Evolutionary conservation across 2,888 invertebrate genomes (phyloP), one percentile per base, ranked within the genome.

Genomic region (Tetropium fuscum): DNA sequence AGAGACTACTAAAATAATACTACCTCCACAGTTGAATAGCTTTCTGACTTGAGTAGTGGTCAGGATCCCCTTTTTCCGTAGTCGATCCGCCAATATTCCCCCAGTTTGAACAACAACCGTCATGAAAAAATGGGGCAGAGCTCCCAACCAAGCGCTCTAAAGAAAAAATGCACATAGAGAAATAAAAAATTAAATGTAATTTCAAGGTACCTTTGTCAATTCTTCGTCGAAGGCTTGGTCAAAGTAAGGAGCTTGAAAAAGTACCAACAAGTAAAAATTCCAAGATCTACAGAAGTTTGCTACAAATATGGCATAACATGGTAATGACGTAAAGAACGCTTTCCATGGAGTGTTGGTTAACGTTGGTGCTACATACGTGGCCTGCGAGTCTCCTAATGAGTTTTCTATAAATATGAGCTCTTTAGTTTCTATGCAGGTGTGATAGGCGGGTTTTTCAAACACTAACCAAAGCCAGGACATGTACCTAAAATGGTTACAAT

Each of bases 251-350:
- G 97, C 94, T 82, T 99, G 98, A 74, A 95, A 97, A 61, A 97
- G 89, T 40, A 99, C 96, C 56, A 99, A 87, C 20, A 99, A 85
- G 82, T 99, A 99, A 83, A 99, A 99, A 76, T 98, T 98, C 98
- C 98, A 99, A 30, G 97, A 98, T 63, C 99, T 90, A 79, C 98
- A 99, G 83, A 99, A 98, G 81, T 99, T 99, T 6, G 99, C 99
- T 47, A 99, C 98, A 67, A 99, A 97, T 73, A 99, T 99, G 6
- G 99, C 99, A 82, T 96, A 96, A 1, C 99, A 98, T 0, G 99
- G 98, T 87, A 94, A 90, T 1, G 99, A 99, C 2, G 93, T 94
- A 74, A 96, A 88, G 78, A 99, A 98, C 7, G 88, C 89, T 53
- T 87, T 88, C 98, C 98, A 99, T 0, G 99, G 99, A 0, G 95